Conservation (phyloP, 2,113 vertebrate genomes). For the Oryzias woworae region DNA sequence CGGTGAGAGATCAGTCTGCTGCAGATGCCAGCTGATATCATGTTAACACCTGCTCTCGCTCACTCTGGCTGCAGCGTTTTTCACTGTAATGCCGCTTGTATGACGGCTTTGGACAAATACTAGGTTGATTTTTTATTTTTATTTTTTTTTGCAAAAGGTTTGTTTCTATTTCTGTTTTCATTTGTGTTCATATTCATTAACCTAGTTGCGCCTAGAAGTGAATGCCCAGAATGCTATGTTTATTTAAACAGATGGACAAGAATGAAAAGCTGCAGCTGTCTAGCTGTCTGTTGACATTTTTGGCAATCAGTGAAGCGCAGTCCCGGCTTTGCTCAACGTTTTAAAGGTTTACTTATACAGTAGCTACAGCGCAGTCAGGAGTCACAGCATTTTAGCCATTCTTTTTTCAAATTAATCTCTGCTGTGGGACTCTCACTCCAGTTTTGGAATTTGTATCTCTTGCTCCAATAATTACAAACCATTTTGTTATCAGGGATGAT, state of each 20-base stretch:
- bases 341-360: constrained; percentile 21
- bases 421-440: neutral
- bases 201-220: constrained; percentile 35
- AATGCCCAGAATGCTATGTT: constrained; percentile 46
- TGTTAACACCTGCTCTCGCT: constrained; percentile 46
- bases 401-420: constrained; percentile 3
- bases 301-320: constrained; percentile 10
- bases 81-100: constrained; percentile 25
- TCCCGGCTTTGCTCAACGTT: constrained; percentile 21
- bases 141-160: neutral
- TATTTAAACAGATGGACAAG: constrained; percentile 53
- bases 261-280: constrained; percentile 26
- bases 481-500: constrained; percentile 22
- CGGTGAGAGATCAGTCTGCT: constrained; percentile 17
- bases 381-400: neutral
- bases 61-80: constrained; percentile 19
- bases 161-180: neutral
- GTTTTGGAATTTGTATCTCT: neutral
- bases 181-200: constrained; percentile 36
- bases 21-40: constrained; percentile 28
- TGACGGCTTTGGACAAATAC: constrained; percentile 31
- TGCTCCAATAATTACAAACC: constrained; percentile 18
- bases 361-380: constrained; percentile 1
- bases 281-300: constrained; percentile 9
- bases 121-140: constrained; percentile 1